Evolutionary conservation across 2,113 vertebrate genomes (phyloP), one percentile per base, ranked within the genome.

Genomic region (Albula goreensis): DNA sequence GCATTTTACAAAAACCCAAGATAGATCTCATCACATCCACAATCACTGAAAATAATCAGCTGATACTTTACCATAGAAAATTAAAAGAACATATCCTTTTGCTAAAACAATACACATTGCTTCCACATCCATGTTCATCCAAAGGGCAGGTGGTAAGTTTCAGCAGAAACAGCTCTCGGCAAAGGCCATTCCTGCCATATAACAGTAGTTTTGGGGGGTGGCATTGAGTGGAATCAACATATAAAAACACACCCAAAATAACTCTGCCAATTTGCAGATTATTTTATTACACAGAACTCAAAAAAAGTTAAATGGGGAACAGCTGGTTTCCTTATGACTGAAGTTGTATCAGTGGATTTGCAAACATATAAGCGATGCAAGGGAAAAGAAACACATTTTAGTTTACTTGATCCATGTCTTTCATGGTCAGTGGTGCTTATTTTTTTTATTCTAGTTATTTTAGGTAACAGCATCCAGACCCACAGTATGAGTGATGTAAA

Each of bases 331-430:
- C 8, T 70, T 6, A 25, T n/a, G 19, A 80, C 74, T 84, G 50
- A 84, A 81, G 70, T 83, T 53, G 60, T 78, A 81, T n/a, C 78
- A 66, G 53, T 70, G 25, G 17, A 56, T 84, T 84, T 80, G 56
- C 86, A 83, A 84, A 80, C 22, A 41, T 82, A 52, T 87, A 25
- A 85, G 31, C 50, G 57, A 80, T 52, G 78, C 49, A 66, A 48
- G 56, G 78, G 78, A 50, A 80, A 85, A 81, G 12, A 83, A 80
- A 87, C 82, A 66, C 52, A 83, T 25, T 51, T 80, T 31, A 80
- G 77, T 70, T 70, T 10, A 80, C 57, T 81, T 25, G n/a, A 31
- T 80, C 53, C 82, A 74, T 50, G 50, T 53, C 50, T 87, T 83
- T 87, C 60, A 83, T 87, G 77, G 52, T 83, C 57, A 60, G 48